Percentiles rank a stretch among this genome's conserved stretches.
These are phyloP conservation scores for Mastomys coucha DNA, from an alignment of 2,113 vertebrate species.

Conservation along the genomic window DNA sequence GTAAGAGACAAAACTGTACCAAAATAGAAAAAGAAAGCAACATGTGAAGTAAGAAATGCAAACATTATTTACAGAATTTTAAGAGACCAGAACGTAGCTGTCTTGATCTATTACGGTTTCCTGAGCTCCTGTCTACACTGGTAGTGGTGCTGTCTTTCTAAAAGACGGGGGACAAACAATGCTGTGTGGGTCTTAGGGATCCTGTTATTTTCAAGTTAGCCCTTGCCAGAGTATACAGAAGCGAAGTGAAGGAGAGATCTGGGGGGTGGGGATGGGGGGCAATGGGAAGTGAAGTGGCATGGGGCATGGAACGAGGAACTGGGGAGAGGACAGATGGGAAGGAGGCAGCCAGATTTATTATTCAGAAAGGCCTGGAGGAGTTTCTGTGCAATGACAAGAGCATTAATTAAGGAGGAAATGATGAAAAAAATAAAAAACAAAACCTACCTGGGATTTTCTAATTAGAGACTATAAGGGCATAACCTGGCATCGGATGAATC, in stretches of 20 bases:
- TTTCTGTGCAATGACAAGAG: background rate
- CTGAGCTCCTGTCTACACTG: background rate
- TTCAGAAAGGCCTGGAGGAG: slow-evolving; percentile 33
- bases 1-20: slow-evolving; percentile 7
- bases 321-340: slow-evolving; percentile 62
- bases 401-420: slow-evolving; percentile 56
- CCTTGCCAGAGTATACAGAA: background rate
- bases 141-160: background rate
- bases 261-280: background rate
- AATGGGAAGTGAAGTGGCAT: background rate
- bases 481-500: background rate
- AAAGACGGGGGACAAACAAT: background rate
- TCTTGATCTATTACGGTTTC: slow-evolving; percentile 72
- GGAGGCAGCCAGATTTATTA: slow-evolving; percentile 61
- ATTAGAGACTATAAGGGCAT: slow-evolving; percentile 7
- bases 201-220: slow-evolving; percentile 31
- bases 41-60: slow-evolving; percentile 61
- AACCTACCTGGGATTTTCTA: background rate
- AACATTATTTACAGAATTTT: slow-evolving; percentile 55
- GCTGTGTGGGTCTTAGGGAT: background rate
- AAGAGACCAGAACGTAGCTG: slow-evolving; percentile 65
- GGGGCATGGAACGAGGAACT: background rate
- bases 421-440: slow-evolving; percentile 53
- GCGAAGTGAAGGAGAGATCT: background rate
- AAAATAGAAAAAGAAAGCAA: slow-evolving; percentile 69